A percentile compares a stretch with the other conserved stretches of the same genome.
Evolutionary conservation across 2,797 vertebrate species (phyloP).

Genomic region (Halcyon smyrnensis): DNA sequence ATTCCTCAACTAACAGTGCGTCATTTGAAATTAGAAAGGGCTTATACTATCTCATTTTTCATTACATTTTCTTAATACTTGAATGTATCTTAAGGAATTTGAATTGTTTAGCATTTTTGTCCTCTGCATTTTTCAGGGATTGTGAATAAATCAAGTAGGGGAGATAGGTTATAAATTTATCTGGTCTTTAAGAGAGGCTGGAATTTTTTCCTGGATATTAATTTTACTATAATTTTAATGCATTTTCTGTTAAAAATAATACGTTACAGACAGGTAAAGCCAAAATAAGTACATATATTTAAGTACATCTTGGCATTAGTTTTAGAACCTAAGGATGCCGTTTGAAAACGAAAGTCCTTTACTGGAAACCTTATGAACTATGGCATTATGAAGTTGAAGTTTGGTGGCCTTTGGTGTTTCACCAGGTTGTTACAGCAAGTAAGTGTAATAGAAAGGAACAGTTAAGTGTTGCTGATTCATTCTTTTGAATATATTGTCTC

Average conservation of each 20-base stretch:
- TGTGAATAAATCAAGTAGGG: neutral
- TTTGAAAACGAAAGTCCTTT: neutral
- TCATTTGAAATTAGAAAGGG: neutral
- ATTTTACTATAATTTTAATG: neutral
- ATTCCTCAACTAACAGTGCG: neutral
- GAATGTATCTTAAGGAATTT: neutral
- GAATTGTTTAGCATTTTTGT: neutral
- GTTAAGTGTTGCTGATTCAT: neutral
- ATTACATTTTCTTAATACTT: neutral
- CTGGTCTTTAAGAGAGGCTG: neutral
- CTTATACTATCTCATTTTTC: neutral
- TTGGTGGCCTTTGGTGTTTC: neutral
- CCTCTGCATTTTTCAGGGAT: neutral
- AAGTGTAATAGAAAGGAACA: neutral
- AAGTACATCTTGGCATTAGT: neutral
- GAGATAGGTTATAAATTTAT: neutral
- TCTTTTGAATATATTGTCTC: neutral
- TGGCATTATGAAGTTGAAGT: neutral
- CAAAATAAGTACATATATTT: neutral
- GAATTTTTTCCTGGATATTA: neutral
- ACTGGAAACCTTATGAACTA: neutral
- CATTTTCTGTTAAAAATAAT: neutral
- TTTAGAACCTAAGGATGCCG: neutral
- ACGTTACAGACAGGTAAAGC: neutral
- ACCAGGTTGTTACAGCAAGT: neutral